Evolutionary conservation across 2,797 vertebrate genomes (phyloP), one percentile per base, ranked within the genome.

Genomic region (Podarcis lilfordi): DNA sequence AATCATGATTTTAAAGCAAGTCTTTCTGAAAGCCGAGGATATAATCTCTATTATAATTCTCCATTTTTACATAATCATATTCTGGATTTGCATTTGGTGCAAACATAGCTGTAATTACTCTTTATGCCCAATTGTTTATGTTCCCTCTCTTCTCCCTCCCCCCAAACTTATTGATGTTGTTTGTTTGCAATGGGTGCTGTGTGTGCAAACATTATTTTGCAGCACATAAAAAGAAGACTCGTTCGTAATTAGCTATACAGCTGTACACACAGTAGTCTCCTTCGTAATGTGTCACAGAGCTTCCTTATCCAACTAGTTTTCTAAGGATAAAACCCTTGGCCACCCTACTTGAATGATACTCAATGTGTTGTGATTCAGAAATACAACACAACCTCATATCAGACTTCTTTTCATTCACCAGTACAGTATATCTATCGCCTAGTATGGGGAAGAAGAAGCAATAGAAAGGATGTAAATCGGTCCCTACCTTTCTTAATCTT

Each of bases 161-260:
- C 3, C 29, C 84, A 21, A 64, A 76, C 43, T 88, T 92, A 93
- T 95, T 96, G 94, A 95, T 84, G 68, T 88, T 92, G 86, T 92
- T 95, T 95, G 93, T 96, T 94, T 94, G 86, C 89, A 93, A 80
- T 87, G 94, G 88, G 86, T 83, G 90, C 77, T 94, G 91, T 92
- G 92, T 92, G 91, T 89, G 90, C 92, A 95, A 96, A 95, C 84
- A 90, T 95, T 91, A 91, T 78, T 93, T 71, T 95, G 82, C 90
- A 92, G 89, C 93, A 92, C 91, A 94, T 81, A 93, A 94, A 95
- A 74, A 91, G 76, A 95, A 95, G 84, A 91, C 83, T 95, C 93
- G 92, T 94, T 96, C 93, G 88, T 94, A 95, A 96, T 96, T 93
- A 95, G 90, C 89, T 93, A 37, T 82, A 93, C 72, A 95, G 86